Evolutionary conservation across 2,113 vertebrate species (phyloP).

Genomic region (Cygnus atratus): DNA sequence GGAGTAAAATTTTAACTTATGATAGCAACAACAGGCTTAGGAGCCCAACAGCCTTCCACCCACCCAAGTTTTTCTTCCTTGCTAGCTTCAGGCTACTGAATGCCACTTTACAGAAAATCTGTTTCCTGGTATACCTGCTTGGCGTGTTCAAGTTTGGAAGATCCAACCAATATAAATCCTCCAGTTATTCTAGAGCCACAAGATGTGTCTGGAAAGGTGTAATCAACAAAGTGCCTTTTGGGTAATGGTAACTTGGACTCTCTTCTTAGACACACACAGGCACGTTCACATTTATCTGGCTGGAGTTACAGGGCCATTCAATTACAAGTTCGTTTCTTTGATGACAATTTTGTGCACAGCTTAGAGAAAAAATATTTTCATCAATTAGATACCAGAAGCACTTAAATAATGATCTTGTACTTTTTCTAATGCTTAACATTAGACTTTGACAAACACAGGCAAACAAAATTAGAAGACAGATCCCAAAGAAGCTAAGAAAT

Average conservation of each 20-base stretch:
- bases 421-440: not conserved
- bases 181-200: not conserved
- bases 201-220: not conserved
- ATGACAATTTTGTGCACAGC: not conserved
- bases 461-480: not conserved
- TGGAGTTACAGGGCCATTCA: not conserved
- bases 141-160: not conserved
- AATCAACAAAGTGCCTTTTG: not conserved
- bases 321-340: not conserved
- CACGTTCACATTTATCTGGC: not conserved
- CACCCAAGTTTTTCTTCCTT: not conserved
- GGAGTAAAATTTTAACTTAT: not conserved
- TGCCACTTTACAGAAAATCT: not conserved
- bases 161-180: not conserved
- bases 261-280: not conserved
- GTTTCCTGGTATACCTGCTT: not conserved
- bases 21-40: not conserved
- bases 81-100: not conserved
- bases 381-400: not conserved
- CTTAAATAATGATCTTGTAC: not conserved
- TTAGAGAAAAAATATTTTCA: not conserved
- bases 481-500: not conserved
- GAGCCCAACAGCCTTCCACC: not conserved
- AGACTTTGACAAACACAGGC: not conserved
- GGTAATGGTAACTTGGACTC: not conserved